Evolutionary conservation across 2,888 invertebrate species (phyloP).

Genomic region (Drosophila prolongata): DNA sequence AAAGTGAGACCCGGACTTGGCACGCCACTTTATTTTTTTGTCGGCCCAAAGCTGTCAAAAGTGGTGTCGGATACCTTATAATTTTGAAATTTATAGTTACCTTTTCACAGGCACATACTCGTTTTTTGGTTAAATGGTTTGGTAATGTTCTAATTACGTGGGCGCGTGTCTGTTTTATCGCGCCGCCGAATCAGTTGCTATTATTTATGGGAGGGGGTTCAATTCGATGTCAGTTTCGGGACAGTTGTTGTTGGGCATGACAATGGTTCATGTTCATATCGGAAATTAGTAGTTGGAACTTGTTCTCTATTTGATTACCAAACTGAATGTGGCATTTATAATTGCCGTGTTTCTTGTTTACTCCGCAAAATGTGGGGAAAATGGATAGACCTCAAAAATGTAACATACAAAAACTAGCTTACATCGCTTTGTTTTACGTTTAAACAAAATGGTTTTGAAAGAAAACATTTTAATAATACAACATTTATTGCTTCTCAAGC

Average conservation of each 20-base stretch:
- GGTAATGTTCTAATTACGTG: slow-evolving; percentile 80
- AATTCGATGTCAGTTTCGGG: slow-evolving; percentile 18
- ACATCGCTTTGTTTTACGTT: too few relatives aligned
- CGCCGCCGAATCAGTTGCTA: slow-evolving; percentile 52
- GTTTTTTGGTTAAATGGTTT: slow-evolving; percentile 57
- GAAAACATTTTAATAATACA: too few relatives aligned
- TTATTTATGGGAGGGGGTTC: slow-evolving; percentile 56
- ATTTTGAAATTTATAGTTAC: slow-evolving; percentile 45
- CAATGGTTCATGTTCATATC: slow-evolving; percentile 34
- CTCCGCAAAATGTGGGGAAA: too few relatives aligned
- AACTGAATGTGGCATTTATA: slow-evolving; percentile 58
- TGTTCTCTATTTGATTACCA: slow-evolving; percentile 63
- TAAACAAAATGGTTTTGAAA: too few relatives aligned
- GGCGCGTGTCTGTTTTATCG: slow-evolving; percentile 77
- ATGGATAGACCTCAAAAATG: too few relatives aligned
- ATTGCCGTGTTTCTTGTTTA: slow-evolving; percentile 37
- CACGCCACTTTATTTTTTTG: slow-evolving; percentile 49
- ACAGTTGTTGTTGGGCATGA: slow-evolving; percentile 35
- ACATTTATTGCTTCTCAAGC: too few relatives aligned
- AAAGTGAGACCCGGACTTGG: slow-evolving; percentile 48
- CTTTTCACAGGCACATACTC: slow-evolving; percentile 38
- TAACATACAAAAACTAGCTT: too few relatives aligned
- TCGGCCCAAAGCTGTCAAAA: slow-evolving; percentile 58
- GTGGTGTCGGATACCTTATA: slow-evolving; percentile 50
- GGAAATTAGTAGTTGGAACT: slow-evolving; percentile 50